Percentiles rank a stretch among this genome's conserved stretches.
Evolutionary conservation across 2,888 invertebrate species (phyloP).

Genomic region (Pachydiplax longipennis): DNA sequence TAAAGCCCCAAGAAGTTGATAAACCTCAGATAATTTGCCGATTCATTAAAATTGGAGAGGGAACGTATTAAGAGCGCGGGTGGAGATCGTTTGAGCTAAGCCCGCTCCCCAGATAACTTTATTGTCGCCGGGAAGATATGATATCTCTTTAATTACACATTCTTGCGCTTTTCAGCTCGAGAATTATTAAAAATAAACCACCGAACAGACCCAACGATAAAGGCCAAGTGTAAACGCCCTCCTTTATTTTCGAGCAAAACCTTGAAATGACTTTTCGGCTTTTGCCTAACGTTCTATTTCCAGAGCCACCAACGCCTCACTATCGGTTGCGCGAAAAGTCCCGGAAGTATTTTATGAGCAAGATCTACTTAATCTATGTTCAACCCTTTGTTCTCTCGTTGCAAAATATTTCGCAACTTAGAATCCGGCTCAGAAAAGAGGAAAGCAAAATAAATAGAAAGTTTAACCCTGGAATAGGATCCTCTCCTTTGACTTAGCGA

Average conservation of each 20-base stretch:
- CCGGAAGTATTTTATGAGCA: too few species aligned
- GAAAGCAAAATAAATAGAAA: too few species aligned
- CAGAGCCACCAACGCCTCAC: too few species aligned
- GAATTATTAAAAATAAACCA: background rate
- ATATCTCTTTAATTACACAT: background rate
- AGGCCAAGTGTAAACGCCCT: background rate
- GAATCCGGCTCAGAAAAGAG: too few species aligned
- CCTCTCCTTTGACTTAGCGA: too few species aligned
- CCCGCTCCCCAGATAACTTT: background rate
- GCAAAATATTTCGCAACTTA: too few species aligned
- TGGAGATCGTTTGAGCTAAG: background rate
- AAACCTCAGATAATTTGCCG: background rate
- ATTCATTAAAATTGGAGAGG: background rate
- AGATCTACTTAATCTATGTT: too few species aligned
- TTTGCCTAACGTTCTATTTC: too few species aligned
- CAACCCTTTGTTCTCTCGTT: too few species aligned
- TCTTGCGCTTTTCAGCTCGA: background rate
- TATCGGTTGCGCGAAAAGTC: too few species aligned
- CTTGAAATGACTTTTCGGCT: background rate
- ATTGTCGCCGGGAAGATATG: background rate
- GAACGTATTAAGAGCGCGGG: background rate
- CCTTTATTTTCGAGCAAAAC: background rate
- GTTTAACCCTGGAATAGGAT: too few species aligned
- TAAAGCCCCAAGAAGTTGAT: background rate
- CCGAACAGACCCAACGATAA: background rate